Evolutionary conservation across 2,888 invertebrate genomes (phyloP).

Genomic region (Trissolcus japonicus): DNA sequence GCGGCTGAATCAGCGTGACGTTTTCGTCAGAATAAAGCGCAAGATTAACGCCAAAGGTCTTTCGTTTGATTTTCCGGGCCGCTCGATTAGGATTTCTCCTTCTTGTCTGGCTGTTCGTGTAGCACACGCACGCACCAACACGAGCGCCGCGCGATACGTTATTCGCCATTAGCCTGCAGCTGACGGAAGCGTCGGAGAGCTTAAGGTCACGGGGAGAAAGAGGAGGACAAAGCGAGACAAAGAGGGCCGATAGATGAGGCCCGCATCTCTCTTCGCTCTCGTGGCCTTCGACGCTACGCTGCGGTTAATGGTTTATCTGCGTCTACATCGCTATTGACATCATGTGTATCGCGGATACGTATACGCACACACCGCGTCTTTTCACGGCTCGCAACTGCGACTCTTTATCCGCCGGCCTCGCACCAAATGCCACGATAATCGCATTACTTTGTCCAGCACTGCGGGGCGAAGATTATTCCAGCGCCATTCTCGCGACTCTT

Average conservation of each 20-base stretch:
- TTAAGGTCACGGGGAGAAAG: constrained; percentile 67
- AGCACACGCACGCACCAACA: constrained; percentile 10
- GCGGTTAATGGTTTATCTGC: constrained; percentile 57
- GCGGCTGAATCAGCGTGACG: constrained; percentile 50
- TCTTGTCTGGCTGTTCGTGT: constrained; percentile 28
- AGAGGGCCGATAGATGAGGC: constrained; percentile 63
- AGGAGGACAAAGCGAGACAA: constrained; percentile 44
- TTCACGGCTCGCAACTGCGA: constrained; percentile 42
- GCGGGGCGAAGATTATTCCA: constrained; percentile 18
- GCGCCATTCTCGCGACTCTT: not conserved
- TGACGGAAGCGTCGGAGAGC: constrained; percentile 71
- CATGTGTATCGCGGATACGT: constrained; percentile 55
- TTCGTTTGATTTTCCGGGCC: constrained; percentile 51
- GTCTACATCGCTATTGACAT: constrained; percentile 56
- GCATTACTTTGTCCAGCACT: constrained; percentile 23
- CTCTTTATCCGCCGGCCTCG: constrained; percentile 45
- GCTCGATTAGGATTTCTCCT: constrained; percentile 54
- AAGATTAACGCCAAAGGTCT: constrained; percentile 54
- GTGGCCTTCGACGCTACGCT: constrained; percentile 66
- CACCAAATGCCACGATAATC: constrained; percentile 54
- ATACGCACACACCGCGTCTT: constrained; percentile 47
- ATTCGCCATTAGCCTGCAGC: constrained; percentile 72
- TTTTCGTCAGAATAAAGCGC: constrained; percentile 42
- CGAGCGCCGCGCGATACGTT: constrained; percentile 57
- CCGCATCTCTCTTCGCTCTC: constrained; percentile 68